These are phyloP conservation scores for Tanytarsus gracilentus DNA, from an alignment of 2,888 invertebrate species.

Conservation along the genomic window DNA sequence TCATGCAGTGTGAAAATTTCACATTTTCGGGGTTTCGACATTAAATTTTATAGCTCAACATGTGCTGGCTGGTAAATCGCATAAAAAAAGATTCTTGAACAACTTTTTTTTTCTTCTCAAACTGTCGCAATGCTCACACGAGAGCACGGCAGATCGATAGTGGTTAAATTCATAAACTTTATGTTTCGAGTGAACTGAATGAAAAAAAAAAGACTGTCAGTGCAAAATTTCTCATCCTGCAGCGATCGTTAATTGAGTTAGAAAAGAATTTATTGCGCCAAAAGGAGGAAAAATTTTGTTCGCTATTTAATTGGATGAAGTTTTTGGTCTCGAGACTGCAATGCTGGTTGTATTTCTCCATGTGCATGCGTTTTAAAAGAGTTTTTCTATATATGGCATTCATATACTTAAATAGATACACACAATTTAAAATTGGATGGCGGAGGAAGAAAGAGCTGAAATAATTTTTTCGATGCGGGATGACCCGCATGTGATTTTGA, in stretches of 20 bases:
- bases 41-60: conserved; percentile 25
- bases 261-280: conserved; percentile 10
- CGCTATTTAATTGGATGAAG: conserved; percentile 13
- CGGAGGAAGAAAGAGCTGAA: no score
- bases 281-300: background rate
- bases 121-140: conserved; percentile 7
- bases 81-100: background rate
- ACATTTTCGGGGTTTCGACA: conserved; percentile 25
- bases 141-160: background rate
- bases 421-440: no score
- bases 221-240: background rate
- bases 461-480: background rate
- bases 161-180: background rate
- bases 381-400: background rate
- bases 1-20: conserved; percentile 17
- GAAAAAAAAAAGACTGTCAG: background rate
- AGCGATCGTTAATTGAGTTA: conserved; percentile 22
- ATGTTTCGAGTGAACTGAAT: background rate
- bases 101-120: conserved; percentile 1
- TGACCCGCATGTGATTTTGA: background rate
- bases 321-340: no score
- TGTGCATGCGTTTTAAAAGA: background rate
- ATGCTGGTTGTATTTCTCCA: background rate
- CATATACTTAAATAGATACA: no score
- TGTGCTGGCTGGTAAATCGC: conserved; percentile 22